Evolutionary conservation across 2,113 vertebrate genomes (phyloP).

Genomic region (Brachypodius melanocephalos): DNA sequence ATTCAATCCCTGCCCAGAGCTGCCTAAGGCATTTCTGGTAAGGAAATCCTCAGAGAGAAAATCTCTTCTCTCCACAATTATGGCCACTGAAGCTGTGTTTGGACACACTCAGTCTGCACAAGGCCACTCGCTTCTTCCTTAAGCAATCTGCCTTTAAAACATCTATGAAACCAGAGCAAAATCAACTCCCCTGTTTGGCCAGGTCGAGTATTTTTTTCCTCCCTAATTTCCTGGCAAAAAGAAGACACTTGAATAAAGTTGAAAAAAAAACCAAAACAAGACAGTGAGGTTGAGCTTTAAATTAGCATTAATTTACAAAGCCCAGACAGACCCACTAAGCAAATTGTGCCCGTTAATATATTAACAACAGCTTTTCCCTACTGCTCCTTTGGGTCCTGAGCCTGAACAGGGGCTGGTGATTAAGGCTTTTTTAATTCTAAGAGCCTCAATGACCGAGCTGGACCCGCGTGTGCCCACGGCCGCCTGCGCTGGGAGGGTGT

Average conservation of each 20-base stretch:
- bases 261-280: neutral
- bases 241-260: neutral
- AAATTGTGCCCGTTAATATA: constrained; percentile 44
- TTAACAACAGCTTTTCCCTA: constrained; percentile 37
- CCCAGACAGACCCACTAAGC: constrained; percentile 22
- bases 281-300: neutral
- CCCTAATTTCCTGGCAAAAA: neutral
- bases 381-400: constrained; percentile 11
- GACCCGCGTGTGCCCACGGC: neutral
- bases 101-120: neutral
- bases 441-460: neutral
- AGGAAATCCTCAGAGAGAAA: neutral
- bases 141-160: neutral
- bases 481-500: neutral
- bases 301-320: constrained; percentile 52
- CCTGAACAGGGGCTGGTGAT: neutral
- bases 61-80: neutral
- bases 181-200: neutral
- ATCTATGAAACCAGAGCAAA: neutral
- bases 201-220: neutral
- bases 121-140: neutral
- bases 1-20: neutral
- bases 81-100: neutral
- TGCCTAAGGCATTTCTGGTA: neutral
- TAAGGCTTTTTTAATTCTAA: neutral